Conservation (phyloP, 2,113 vertebrate species). For the Cephalophus harveyi region DNA sequence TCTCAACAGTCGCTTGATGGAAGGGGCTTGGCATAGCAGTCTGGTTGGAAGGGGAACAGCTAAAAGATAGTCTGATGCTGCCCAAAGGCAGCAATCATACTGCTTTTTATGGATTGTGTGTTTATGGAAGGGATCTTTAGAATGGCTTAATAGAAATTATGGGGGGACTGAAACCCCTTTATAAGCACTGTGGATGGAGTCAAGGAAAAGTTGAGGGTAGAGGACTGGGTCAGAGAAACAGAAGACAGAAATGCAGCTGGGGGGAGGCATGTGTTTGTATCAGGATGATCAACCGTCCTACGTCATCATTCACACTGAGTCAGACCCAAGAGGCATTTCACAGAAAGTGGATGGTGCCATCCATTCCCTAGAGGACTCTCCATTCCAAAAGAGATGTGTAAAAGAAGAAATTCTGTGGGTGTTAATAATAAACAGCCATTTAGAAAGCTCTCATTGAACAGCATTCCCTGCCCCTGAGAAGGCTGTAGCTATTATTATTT, state of each 20-base stretch:
- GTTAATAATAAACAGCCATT: neutral
- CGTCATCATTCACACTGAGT: neutral
- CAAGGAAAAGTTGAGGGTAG: neutral
- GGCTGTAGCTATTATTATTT: neutral
- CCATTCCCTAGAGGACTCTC: neutral
- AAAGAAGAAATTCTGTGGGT: neutral
- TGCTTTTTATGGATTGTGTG: neutral
- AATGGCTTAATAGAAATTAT: neutral
- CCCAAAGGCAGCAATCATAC: neutral
- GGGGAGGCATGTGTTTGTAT: neutral
- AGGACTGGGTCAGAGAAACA: neutral
- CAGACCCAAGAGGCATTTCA: neutral
- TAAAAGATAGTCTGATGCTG: neutral
- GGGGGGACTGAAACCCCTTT: neutral
- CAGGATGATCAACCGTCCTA: neutral
- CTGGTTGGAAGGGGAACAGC: neutral
- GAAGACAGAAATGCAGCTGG: neutral
- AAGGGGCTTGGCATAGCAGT: neutral
- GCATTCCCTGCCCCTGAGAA: neutral
- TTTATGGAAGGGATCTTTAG: neutral
- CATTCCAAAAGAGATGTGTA: neutral
- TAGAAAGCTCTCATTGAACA: neutral
- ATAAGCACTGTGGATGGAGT: neutral
- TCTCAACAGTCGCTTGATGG: neutral
- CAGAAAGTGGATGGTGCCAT: neutral